A percentile compares a stretch with the other conserved stretches of the same genome.
Conservation (phyloP, 1,140 invertebrate species). For the Hirudo medicinalis region DNA sequence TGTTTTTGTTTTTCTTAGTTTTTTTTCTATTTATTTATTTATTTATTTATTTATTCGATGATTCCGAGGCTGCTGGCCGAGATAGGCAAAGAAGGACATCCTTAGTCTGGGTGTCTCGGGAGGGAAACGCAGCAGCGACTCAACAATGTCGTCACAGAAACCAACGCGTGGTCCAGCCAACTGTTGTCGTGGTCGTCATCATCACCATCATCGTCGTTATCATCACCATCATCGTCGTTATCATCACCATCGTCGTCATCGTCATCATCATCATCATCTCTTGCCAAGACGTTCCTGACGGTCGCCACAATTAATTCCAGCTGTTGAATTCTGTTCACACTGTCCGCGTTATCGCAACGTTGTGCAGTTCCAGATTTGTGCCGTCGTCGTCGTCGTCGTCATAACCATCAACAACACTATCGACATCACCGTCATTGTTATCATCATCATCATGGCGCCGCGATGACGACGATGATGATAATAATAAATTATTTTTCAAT, state of each 20-base stretch:
- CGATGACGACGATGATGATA: too few relatives aligned
- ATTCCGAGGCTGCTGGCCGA: neutral
- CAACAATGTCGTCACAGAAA: neutral
- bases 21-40: too few relatives aligned
- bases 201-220: neutral
- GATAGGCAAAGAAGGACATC: neutral
- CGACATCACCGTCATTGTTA: neutral
- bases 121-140: too few relatives aligned
- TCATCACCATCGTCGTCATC: slow-evolving; percentile 11
- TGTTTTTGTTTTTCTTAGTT: too few relatives aligned
- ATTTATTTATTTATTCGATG: too few relatives aligned
- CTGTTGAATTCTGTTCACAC: too few relatives aligned
- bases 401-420: slow-evolving; percentile 2
- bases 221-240: slow-evolving; percentile 9
- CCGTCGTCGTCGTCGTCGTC: neutral
- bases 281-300: neutral
- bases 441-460: slow-evolving; percentile 18
- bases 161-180: neutral
- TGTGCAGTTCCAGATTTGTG: too few relatives aligned
- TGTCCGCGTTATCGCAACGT: too few relatives aligned
- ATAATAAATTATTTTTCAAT: too few relatives aligned
- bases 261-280: slow-evolving; percentile 7
- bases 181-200: neutral
- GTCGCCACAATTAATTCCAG: too few relatives aligned
- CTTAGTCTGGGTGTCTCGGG: too few relatives aligned